Base-by-base conservation (phyloP, 2,113 vertebrate genomes). In the Neotragus moschatus region DNA sequence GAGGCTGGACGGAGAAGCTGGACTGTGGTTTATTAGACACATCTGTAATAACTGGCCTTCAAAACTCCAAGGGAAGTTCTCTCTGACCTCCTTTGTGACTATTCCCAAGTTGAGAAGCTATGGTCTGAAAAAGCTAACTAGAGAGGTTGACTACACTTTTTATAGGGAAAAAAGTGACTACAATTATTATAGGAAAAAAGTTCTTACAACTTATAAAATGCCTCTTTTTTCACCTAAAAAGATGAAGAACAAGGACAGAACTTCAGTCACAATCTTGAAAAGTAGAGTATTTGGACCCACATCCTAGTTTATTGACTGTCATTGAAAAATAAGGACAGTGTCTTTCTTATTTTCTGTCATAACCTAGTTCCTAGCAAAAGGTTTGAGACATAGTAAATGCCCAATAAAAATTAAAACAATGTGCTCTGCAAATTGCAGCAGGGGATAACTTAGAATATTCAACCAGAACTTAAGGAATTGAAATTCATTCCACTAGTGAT, bases 401-500 rank as follows among this genome's bases (percentile, higher is more conserved):
- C 97, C 96, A 92, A 91, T 94, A 96, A 97, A 91, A 97, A 97
- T 97, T 51, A 49, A 94, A 93, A 53, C 47, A 94, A 81, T 56
- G n/a, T 90, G 45, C 30, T 73, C 45, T 26, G 55, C 94, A 97
- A 45, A 90, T 80, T 96, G 84, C 84, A 95, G 49, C 49, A 77
- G 51, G 60, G 33, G 75, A 81, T 94, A 81, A 88, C 75, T 90
- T 43, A 86, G 49, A 51, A 47, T 82, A 79, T 45, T 92, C 39
- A 49, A 63, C 61, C 47, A 90, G 94, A 97, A 93, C 86, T 73
- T 49, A 84, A 51, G 88, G 43, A 94, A 86, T 86, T 93, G 84
- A 97, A 98, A 98, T 96, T 84, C 43, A 91, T 97, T 84, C 90
- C 39, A 94, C 82, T 93, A 95, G 90, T 96, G 91, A 97, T 97